Evolutionary conservation across 92 coral and sea anemone genomes (phyloP), one percentile per base, ranked within the genome.

Genomic region (Scolanthus callimorphus): DNA sequence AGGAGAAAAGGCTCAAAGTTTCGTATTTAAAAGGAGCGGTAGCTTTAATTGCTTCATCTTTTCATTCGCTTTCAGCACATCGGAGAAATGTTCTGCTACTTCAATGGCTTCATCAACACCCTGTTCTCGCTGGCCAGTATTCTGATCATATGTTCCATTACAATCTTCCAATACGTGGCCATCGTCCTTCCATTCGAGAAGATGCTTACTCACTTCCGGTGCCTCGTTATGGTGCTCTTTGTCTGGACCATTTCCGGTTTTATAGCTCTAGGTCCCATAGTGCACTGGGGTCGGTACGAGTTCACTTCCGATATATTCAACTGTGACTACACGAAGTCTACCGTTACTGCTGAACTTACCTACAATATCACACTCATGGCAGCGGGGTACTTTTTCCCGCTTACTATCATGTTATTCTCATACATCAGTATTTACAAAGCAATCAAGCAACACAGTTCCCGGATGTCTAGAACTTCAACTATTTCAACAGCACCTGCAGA

Each of bases 221-320:
- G 92, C 64, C 85, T 91, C 41, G 74, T 84, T 48, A 88, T 84
- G 84, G 83, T 87, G 23, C 71, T 88, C 28, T 82, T 86, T 60
- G 96, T 86, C 19, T 91, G 97, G 97, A 39, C 67, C 26, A 70
- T 80, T 41, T 78, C 97, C 31, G 54, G 86, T 20, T 74, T 91
- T 55, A 51, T 91, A 26, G 97, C 97, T 6, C 57, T 70, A 2
- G 97, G 97, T 26, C 97, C 97, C 72, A 72, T 81, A 61, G 56
- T 84, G 63, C 84, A 69, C 51, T 91, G 97, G 97, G 97, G 97
- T 17, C 97, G 97, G 26, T 91, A 91, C 45, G 97, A 91, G 34
- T 88, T 88, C 55, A 83, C 97, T 0, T 89, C 95, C 15, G 80
- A 85, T 45, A 88, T 91, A 17, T 91, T 88, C 67, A 85, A 83